Evolutionary conservation across 2,888 invertebrate species (phyloP).

Genomic region (Micoletzkya japonica): DNA sequence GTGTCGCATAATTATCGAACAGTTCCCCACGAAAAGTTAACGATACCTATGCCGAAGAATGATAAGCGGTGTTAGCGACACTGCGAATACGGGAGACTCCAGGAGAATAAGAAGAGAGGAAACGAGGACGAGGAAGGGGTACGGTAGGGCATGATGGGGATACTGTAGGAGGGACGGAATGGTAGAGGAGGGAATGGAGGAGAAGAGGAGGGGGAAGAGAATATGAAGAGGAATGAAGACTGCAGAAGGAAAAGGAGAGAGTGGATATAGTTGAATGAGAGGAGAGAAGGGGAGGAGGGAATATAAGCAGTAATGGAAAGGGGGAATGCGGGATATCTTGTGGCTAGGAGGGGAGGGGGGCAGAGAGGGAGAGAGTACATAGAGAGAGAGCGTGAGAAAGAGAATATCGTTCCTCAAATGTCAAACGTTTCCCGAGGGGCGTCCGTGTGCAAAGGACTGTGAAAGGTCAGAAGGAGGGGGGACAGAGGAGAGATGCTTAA

Average conservation of each 20-base stretch:
- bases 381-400: too few species aligned
- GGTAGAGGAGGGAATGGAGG: neutral
- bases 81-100: neutral
- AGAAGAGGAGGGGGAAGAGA: neutral
- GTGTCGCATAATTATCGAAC: too few species aligned
- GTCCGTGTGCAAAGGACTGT: too few species aligned
- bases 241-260: neutral
- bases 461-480: too few species aligned
- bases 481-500: too few species aligned
- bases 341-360: neutral
- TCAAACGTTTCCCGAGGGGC: too few species aligned
- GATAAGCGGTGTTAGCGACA: neutral
- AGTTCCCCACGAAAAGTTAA: too few species aligned
- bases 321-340: neutral
- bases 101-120: neutral
- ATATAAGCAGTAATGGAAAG: neutral
- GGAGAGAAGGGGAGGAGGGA: neutral
- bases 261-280: neutral
- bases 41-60: neutral
- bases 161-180: neutral
- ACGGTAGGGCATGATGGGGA: neutral
- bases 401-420: too few species aligned
- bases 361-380: neutral
- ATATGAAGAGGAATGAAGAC: neutral
- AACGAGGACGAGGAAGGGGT: neutral